Evolutionary conservation across 2,113 vertebrate species (phyloP), one percentile per base, ranked within the genome.

Genomic region (Ptychochromis oligacanthus): DNA sequence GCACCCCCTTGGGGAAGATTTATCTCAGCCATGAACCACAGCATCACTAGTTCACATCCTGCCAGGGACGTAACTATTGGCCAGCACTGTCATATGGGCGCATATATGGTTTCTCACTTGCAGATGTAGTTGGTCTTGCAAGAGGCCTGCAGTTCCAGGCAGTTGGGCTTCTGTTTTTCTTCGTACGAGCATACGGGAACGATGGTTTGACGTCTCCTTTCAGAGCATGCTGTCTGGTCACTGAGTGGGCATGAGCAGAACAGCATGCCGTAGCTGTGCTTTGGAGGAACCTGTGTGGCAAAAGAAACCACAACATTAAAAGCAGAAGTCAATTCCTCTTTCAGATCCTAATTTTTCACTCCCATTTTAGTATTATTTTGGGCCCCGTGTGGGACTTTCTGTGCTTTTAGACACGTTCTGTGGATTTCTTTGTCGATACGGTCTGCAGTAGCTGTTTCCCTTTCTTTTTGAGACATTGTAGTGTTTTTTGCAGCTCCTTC

Each of bases 161-260:
- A 99, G 96, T 99, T 99, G 87, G 97, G 97, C 83, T 96, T 99
- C 92, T 98, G 97, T 75, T 96, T 96, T 88, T 99, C 98, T 86
- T 99, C 98, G 10, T 99, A 99, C n/a, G 98, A 99, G 91, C 98
- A 99, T 82, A 97, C 96, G 2, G 98, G 98, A 75, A 99, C 98
- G 56, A 99, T 99, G 92, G 98, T 99, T 95, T 99, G 98, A 8
- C 98, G 96, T 31, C 98, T 89, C 81, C 98, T 95, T 75, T 99
- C 98, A 0, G 97, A 97, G 92, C 98, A 99, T 17, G 97, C 98
- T 0, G 94, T 94, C 77, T 95, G 95, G 79, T 96, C 95, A 6
- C 96, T 94, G 54, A 97, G 93, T 2, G 97, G 96, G 90, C 98
- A 99, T 17, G 98, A 98, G 94, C 98, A 99, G 97, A 97, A 99